Evolutionary conservation across 1,140 invertebrate genomes (phyloP), one percentile per base, ranked within the genome.

Genomic region (Drosophila subobscura): DNA sequence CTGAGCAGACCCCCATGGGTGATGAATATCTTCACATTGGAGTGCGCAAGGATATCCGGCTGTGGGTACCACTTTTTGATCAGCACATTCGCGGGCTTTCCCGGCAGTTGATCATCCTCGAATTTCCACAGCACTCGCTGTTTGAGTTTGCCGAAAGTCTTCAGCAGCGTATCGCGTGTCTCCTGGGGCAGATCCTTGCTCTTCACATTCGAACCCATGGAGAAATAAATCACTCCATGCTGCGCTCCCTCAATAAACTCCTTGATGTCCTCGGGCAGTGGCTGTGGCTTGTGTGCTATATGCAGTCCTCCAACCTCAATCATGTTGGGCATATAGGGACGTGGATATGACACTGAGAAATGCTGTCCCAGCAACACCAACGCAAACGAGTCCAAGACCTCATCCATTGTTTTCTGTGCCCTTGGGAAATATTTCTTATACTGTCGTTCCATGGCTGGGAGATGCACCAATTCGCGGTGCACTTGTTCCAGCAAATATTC

Each of bases 1-100:
- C 95, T 95, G 14, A 95, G 92, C 16, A 94, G 78, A 4, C 96
- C 96, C 14, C 94, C 95, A 67, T 96, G 95, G 1, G 94, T 95
- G 14, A 97, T 94, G 68, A 97, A 95, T 0, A 93, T 91, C 76
- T 93, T 93, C 0, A 95, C 92, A 72, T 95, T 95, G 1, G 93
- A 92, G 92, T 96, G 95, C 29, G 93, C 95, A 49, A 96, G 83
- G 65, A 96, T 92, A 66, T 95, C 95, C 41, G 93, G 93, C 77
- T 96, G 95, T 0, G 95, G 95, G 16, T 95, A 89, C 95, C 96
- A 96, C 54, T 93, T 93, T 49, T 90, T 92, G 1, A 95, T 90
- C 51, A 94, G 92, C 0, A 96, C 91, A 92, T 96, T 96, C 0
- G 89, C 61, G 0, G 94, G 92, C 67, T 93, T 92, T 2, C 90